Evolutionary conservation across 64 coral and sea anemone genomes (phyloP), one percentile per base, ranked within the genome.

Genomic region (Anthopleura sola): DNA sequence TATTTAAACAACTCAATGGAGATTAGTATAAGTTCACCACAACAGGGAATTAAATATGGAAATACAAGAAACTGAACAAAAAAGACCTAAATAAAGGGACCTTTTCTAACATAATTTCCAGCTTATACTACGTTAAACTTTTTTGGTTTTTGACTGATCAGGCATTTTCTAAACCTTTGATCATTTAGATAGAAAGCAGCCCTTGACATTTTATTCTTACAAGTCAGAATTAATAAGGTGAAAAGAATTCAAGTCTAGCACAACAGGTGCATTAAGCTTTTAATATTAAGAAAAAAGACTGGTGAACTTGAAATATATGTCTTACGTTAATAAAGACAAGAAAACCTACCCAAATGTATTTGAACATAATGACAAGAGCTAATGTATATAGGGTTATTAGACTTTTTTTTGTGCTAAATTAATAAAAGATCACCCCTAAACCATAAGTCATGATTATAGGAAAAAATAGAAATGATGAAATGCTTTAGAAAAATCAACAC

Each of bases 131-230:
- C 6, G 55, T 17, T 0, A 5, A 48, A 58, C 15, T 58, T 58
- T 68, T 68, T 68, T 2, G n/a, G 66, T 1, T 71, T 62, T 62
- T 8, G 31, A 34, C 12, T 71, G n/a, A 62, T 62, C 23, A 62
- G 58, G 1, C 13, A 71, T 14, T 15, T 71, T 31, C n/a, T 32
- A 71, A 71, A 29, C 23, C 12, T 68, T 68, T 5, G 26, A 29
- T 68, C 62, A 68, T 24, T 68, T 8, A 7, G 26, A 29, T 1
- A 28, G 24, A 68, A 68, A 26, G 62, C 3, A 28, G 26, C 28
- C 66, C 66, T 62, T 71, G 66, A 71, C 66, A 71, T 71, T 71
- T 71, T 71, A 62, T 71, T 13, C 29, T 71, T 71, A 71, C 66
- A 71, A 34, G 66, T 71, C 66, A 71, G 66, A 71, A 71, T 71